A percentile compares a stretch with the other conserved stretches of the same genome.
These are phyloP conservation scores for Chrysolina americana DNA, from an alignment of 2,888 invertebrate genomes.

Conservation along the genomic window DNA sequence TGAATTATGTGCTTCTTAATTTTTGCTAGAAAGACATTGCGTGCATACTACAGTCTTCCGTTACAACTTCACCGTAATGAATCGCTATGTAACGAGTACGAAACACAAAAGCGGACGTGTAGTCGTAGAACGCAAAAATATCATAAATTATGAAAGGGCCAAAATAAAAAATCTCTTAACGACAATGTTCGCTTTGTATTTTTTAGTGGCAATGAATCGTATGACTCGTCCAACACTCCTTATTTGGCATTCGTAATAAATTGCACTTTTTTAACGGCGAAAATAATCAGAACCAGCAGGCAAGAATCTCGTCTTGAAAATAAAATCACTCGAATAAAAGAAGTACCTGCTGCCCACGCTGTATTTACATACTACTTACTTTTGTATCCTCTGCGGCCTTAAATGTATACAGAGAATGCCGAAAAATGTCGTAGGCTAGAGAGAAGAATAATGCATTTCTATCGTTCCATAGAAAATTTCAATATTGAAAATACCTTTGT, in stretches of 20 bases:
- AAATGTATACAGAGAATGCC: background rate
- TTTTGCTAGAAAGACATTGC: constrained; percentile 38
- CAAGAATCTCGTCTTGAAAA: constrained; percentile 57
- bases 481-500: background rate
- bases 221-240: constrained; percentile 54
- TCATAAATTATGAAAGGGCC: constrained; percentile 52
- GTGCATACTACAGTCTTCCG: constrained; percentile 38
- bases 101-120: constrained; percentile 45
- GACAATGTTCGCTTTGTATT: constrained; percentile 51
- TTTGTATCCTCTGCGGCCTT: constrained; percentile 37
- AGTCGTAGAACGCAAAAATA: constrained; percentile 43
- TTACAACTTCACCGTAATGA: constrained; percentile 38
- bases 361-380: constrained; percentile 54
- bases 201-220: constrained; percentile 52
- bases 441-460: background rate
- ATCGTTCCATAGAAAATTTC: background rate
- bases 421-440: background rate
- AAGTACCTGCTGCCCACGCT: constrained; percentile 53
- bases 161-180: constrained; percentile 51
- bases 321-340: constrained; percentile 57
- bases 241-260: constrained; percentile 58
- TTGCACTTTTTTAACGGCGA: constrained; percentile 56
- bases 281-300: constrained; percentile 61
- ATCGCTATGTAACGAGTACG: constrained; percentile 42
- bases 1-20: constrained; percentile 23